Conservation (phyloP, 2,113 vertebrate genomes). For the Clarias magur region DNA sequence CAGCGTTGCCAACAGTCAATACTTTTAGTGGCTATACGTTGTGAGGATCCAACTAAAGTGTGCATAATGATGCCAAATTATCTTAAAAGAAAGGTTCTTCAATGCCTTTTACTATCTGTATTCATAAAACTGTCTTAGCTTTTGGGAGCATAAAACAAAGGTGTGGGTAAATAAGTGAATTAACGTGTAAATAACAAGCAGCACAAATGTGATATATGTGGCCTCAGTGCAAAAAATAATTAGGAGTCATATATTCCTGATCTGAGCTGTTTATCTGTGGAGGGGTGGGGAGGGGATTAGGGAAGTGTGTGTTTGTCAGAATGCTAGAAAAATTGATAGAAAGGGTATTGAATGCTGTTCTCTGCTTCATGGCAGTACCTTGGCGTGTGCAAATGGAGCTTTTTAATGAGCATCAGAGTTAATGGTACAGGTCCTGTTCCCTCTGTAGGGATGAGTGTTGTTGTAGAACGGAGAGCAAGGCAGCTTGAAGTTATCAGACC, state of each 20-base stretch:
- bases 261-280: neutral
- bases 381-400: slow-evolving; percentile 17
- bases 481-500: slow-evolving; percentile 1
- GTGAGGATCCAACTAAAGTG: neutral
- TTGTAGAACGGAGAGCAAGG: slow-evolving; percentile 7
- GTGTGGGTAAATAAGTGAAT: neutral
- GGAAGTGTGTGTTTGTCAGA: slow-evolving; percentile 9
- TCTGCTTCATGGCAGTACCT: slow-evolving; percentile 6
- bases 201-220: neutral
- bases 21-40: neutral
- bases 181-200: slow-evolving; percentile 2
- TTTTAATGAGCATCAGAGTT: slow-evolving; percentile 46
- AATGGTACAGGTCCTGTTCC: slow-evolving; percentile 27
- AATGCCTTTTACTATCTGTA: neutral
- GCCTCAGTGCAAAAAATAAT: slow-evolving; percentile 22
- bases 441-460: neutral
- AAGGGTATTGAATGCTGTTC: slow-evolving; percentile 19
- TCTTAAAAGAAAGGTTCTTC: neutral
- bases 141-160: slow-evolving; percentile 11
- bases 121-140: neutral
- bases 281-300: neutral
- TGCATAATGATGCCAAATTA: neutral
- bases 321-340: neutral
- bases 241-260: neutral
- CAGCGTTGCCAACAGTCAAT: neutral